Conservation (phyloP, 2,113 vertebrate species). For the Helogale parvula region DNA sequence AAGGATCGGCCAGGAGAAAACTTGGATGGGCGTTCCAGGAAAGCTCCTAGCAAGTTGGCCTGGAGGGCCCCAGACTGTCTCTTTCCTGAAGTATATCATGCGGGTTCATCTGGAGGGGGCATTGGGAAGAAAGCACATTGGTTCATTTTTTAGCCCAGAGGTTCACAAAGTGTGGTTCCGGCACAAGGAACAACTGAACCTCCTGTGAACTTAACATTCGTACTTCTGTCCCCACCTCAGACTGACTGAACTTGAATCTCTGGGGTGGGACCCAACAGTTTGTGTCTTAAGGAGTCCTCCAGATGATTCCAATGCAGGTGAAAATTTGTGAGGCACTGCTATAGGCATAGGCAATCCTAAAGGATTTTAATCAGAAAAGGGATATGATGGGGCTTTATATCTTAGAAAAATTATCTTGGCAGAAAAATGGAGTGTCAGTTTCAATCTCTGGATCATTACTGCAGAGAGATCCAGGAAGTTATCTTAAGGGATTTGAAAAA, state of each 20-base stretch:
- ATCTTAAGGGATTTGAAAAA: neutral
- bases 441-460: neutral
- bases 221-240: neutral
- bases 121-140: accelerated
- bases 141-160: neutral
- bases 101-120: neutral
- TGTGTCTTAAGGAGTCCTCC: neutral
- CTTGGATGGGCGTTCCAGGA: neutral
- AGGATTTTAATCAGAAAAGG: neutral
- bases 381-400: neutral
- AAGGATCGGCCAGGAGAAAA: neutral
- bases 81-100: neutral
- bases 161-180: neutral
- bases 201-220: neutral
- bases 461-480: neutral
- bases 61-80: neutral
- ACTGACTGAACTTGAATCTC: neutral
- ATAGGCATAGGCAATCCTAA: neutral
- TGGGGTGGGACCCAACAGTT: neutral
- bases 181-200: neutral
- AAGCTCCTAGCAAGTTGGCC: neutral
- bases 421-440: neutral
- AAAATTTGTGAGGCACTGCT: neutral
- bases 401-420: neutral
- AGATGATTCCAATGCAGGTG: neutral